Evolutionary conservation across 2,797 vertebrate species (phyloP).

Genomic region (Chaetophractus vellerosus): DNA sequence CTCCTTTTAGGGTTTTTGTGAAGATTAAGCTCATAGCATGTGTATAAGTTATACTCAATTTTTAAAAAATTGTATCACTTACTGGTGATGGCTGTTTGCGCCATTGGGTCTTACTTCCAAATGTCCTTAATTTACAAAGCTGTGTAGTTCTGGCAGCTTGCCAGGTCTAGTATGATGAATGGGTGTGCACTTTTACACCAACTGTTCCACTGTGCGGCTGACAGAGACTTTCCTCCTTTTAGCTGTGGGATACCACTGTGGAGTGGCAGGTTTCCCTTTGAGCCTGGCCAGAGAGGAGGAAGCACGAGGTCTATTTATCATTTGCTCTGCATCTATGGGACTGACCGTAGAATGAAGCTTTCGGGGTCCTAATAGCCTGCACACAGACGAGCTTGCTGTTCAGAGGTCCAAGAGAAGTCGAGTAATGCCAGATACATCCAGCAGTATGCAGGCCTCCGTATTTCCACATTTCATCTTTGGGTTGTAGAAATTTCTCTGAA

Average conservation of each 20-base stretch:
- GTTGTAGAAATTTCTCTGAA: background rate
- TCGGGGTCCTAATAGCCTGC: background rate
- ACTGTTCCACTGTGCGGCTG: background rate
- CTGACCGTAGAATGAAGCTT: background rate
- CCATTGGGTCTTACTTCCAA: background rate
- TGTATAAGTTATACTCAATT: background rate
- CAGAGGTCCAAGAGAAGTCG: background rate
- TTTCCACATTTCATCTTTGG: background rate
- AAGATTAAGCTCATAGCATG: background rate
- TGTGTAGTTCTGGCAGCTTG: background rate
- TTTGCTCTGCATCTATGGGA: background rate
- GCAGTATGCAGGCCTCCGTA: background rate
- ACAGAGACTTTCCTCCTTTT: background rate
- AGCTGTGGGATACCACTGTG: too few species aligned
- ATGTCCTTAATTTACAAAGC: background rate
- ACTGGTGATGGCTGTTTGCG: background rate
- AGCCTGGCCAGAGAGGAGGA: background rate
- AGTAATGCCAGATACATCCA: background rate
- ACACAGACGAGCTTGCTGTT: background rate
- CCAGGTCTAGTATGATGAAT: background rate
- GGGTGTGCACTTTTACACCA: background rate
- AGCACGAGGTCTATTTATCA: background rate
- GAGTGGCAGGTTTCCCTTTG: background rate
- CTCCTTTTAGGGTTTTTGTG: background rate
- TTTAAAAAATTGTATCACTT: background rate